Conservation (phyloP, 2,113 vertebrate genomes). For the Furnarius figulus region DNA sequence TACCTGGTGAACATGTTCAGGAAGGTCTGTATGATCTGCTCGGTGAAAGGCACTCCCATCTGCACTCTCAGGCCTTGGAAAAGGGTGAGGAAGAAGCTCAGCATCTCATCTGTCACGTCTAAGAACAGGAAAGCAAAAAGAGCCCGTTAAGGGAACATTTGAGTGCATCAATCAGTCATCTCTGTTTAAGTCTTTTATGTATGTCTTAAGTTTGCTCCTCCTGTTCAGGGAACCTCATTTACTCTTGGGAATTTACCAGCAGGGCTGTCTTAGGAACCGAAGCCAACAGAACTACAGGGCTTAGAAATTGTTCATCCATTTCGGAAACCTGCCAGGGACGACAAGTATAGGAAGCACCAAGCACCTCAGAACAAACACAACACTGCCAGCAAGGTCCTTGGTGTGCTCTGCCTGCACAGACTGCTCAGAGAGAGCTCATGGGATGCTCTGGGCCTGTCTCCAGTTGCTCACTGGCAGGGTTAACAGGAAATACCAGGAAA, state of each 20-base stretch:
- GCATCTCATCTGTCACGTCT: constrained; percentile 97
- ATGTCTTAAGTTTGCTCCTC: neutral
- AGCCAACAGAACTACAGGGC: neutral
- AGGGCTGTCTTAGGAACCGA: neutral
- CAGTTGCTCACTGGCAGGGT: neutral
- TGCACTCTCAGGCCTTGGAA: constrained; percentile 96
- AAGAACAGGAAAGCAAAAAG: neutral
- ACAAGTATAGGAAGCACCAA: neutral
- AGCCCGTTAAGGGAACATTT: neutral
- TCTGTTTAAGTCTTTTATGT: neutral
- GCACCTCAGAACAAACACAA: neutral
- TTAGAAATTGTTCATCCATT: neutral
- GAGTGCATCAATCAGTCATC: neutral
- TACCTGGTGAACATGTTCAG: constrained; percentile 99
- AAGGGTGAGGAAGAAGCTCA: constrained; percentile 97
- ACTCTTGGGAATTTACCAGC: neutral
- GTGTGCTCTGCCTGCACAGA: neutral
- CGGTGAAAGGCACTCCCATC: constrained; percentile 97
- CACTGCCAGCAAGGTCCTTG: neutral
- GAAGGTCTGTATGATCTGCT: constrained; percentile 98
- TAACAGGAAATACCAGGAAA: neutral
- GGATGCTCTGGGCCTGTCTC: neutral
- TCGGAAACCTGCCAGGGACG: neutral
- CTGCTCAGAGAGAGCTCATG: neutral
- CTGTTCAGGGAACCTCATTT: neutral